These are phyloP conservation scores for Scolopax rusticola DNA, from an alignment of 2,797 vertebrate species.

Conservation along the genomic window DNA sequence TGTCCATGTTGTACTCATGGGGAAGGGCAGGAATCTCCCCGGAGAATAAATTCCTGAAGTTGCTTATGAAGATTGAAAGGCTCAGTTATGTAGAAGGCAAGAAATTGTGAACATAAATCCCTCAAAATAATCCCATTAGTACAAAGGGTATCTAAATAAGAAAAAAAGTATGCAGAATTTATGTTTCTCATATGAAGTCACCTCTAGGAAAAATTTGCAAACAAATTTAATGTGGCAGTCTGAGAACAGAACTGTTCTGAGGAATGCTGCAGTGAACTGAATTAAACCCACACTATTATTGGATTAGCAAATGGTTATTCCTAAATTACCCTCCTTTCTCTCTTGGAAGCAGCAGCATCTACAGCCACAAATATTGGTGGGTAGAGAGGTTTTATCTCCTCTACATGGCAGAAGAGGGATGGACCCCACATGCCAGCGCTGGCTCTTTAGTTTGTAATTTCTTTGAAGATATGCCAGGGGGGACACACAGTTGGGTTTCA, in stretches of 20 bases:
- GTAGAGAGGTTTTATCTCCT: not conserved
- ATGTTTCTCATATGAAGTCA: not conserved
- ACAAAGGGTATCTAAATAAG: not conserved
- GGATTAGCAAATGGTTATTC: not conserved
- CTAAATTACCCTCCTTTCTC: not conserved
- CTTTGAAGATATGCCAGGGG: not conserved
- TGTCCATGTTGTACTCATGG: not conserved
- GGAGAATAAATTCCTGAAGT: not conserved
- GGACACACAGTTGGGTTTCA: not conserved
- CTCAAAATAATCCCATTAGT: not conserved
- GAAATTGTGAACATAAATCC: not conserved
- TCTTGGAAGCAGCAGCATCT: not conserved
- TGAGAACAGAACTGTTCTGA: not conserved
- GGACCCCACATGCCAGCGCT: not conserved
- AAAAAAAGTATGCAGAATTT: not conserved
- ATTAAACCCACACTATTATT: not conserved
- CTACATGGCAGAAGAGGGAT: not conserved
- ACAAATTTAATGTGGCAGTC: not conserved
- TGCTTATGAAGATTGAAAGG: not conserved
- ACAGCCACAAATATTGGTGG: not conserved
- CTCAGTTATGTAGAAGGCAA: not conserved
- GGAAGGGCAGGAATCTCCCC: not conserved
- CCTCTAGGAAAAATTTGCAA: not conserved
- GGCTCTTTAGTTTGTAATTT: not conserved
- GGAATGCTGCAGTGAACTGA: not conserved